These are phyloP conservation scores for Acleris literana DNA, from an alignment of 2,888 invertebrate genomes.

Conservation along the genomic window DNA sequence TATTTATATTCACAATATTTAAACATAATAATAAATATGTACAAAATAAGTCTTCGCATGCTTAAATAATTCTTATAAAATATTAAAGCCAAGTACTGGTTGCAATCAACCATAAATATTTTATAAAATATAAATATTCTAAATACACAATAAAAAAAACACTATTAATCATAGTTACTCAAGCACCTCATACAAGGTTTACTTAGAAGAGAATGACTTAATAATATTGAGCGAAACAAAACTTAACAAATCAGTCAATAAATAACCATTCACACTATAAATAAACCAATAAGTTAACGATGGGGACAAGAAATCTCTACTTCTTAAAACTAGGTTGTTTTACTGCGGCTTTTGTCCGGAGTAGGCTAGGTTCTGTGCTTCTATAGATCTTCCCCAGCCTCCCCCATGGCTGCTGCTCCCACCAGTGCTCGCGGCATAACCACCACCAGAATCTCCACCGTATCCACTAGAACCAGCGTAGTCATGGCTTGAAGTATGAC, in stretches of 20 bases:
- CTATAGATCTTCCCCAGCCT: conserved; percentile 90
- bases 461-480: conserved; percentile 86
- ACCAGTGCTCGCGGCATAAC: conserved; percentile 74
- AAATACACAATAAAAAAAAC: conserved; percentile 33
- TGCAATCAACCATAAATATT: conserved; percentile 46
- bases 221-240: conserved; percentile 45
- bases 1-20: not conserved
- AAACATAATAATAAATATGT: conserved; percentile 37
- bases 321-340: conserved; percentile 65
- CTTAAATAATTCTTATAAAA: conserved; percentile 63
- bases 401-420: conserved; percentile 75
- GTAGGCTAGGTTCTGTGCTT: conserved; percentile 91
- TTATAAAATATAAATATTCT: conserved; percentile 42
- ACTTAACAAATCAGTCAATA: conserved; percentile 56
- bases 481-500: conserved; percentile 87
- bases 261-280: conserved; percentile 67
- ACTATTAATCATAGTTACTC: conserved; percentile 51
- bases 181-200: conserved; percentile 50
- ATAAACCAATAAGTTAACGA: conserved; percentile 48
- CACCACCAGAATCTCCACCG: conserved; percentile 85
- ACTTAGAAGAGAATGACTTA: conserved; percentile 53
- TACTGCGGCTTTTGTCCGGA: conserved; percentile 88
- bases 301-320: conserved; percentile 65
- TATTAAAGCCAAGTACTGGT: conserved; percentile 76
- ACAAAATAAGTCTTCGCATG: conserved; percentile 35